A percentile compares a stretch with the other conserved stretches of the same genome.
These are phyloP conservation scores for Eira barbara DNA, from an alignment of 2,113 vertebrate species.

Conservation along the genomic window DNA sequence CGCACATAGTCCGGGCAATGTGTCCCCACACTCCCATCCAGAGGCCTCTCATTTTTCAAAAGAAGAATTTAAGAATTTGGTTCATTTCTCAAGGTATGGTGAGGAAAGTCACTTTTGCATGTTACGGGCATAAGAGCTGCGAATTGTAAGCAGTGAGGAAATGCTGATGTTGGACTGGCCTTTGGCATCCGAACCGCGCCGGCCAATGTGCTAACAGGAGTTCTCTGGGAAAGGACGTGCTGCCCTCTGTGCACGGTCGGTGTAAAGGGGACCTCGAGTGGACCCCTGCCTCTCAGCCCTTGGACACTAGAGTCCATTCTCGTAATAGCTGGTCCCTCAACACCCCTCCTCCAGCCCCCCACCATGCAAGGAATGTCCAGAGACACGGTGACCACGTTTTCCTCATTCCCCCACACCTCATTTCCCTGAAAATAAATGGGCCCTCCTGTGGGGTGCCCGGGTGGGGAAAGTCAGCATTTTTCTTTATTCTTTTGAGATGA, in stretches of 20 bases:
- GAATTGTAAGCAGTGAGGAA: not conserved
- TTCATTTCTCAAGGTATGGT: not conserved
- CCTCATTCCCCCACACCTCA: not conserved
- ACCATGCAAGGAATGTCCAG: not conserved
- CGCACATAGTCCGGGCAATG: not conserved
- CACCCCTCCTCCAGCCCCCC: too few species aligned
- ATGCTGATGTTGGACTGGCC: not conserved
- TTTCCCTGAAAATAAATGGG: not conserved
- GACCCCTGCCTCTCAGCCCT: not conserved
- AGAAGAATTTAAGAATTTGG: not conserved
- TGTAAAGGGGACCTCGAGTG: too few species aligned
- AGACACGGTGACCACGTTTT: not conserved
- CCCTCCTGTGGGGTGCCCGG: not conserved
- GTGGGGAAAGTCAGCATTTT: too few species aligned
- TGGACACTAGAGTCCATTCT: not conserved
- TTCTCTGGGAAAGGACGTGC: not conserved
- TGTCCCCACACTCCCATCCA: not conserved
- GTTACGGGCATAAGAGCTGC: rapidly evolving
- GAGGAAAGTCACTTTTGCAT: not conserved
- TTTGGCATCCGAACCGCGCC: not conserved
- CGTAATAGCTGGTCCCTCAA: rapidly evolving
- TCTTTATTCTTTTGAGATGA: not conserved
- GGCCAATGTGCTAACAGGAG: rapidly evolving
- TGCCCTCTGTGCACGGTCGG: not conserved
- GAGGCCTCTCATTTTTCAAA: not conserved